Evolutionary conservation across 2,113 vertebrate genomes (phyloP).

Genomic region (Lonchura striata): DNA sequence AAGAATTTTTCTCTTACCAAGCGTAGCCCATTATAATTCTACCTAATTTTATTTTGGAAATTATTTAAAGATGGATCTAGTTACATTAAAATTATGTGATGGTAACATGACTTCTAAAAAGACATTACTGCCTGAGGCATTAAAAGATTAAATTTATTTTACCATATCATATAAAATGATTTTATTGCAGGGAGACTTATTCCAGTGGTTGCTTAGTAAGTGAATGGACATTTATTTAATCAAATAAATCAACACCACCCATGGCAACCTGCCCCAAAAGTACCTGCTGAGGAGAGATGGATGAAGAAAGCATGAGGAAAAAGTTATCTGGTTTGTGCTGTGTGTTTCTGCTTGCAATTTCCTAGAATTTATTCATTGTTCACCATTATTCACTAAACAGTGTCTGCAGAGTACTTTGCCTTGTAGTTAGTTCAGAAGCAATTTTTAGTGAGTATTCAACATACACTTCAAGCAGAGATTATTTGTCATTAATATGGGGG

Average conservation of each 20-base stretch:
- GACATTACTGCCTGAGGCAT: conserved; percentile 29
- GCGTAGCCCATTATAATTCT: conserved; percentile 63
- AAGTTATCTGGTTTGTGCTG: not conserved
- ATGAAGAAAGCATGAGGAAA: conserved; percentile 38
- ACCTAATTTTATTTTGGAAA: conserved; percentile 67
- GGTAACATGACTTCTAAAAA: conserved; percentile 48
- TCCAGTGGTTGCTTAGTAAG: conserved; percentile 4
- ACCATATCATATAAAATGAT: not conserved
- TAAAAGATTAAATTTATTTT: conserved; percentile 28
- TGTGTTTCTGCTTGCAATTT: not conserved
- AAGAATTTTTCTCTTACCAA: conserved; percentile 43
- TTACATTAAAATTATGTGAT: conserved; percentile 47
- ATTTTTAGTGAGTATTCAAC: not conserved
- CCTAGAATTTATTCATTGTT: not conserved
- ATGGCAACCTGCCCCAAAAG: conserved; percentile 9
- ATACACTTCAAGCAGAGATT: not conserved
- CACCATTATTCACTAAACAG: not conserved
- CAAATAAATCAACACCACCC: conserved; percentile 51
- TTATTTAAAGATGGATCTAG: conserved; percentile 64
- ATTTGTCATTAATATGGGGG: not conserved
- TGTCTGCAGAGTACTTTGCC: not conserved
- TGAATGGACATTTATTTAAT: conserved; percentile 20
- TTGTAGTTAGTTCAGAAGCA: not conserved
- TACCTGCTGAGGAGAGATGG: conserved; percentile 25
- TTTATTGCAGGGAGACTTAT: not conserved